Percentiles rank a stretch among this genome's conserved stretches.
Conservation (phyloP, 2,888 invertebrate species). For the Dryococelus australis region DNA sequence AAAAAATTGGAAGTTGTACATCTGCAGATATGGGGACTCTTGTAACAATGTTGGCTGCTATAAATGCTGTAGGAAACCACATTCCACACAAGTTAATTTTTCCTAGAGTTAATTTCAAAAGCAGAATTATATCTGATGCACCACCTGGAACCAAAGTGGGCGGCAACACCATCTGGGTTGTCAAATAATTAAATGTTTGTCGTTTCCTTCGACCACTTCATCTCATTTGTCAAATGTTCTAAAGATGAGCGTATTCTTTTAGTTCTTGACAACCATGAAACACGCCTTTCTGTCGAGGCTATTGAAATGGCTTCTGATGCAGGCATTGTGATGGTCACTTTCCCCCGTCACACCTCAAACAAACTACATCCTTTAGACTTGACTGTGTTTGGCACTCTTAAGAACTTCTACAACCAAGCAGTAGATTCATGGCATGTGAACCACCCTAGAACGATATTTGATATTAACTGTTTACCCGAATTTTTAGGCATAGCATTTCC, state of each 20-base stretch:
- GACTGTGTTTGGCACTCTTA: neutral
- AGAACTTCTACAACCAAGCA: neutral
- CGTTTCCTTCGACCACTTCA: neutral
- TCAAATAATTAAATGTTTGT: neutral
- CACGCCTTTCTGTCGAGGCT: neutral
- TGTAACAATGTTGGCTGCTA: neutral
- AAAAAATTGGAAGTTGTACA: too few relatives aligned
- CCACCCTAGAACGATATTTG: neutral
- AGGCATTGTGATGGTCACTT: neutral
- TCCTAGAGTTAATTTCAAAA: neutral
- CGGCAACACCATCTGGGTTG: neutral
- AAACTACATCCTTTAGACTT: neutral
- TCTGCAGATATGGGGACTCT: constrained; percentile 4
- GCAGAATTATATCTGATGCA: neutral
- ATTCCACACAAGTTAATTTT: neutral
- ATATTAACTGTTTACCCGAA: neutral
- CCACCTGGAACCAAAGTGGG: neutral
- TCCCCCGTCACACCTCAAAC: neutral
- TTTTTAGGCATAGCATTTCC: neutral
- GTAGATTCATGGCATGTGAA: neutral
- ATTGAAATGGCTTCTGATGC: neutral
- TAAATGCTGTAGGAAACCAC: neutral
- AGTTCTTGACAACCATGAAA: neutral
- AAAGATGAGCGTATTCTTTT: too few relatives aligned
- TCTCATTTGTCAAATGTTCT: too few relatives aligned